Conservation (phyloP, 2,888 invertebrate genomes). For the Protodeltote pygarga region DNA sequence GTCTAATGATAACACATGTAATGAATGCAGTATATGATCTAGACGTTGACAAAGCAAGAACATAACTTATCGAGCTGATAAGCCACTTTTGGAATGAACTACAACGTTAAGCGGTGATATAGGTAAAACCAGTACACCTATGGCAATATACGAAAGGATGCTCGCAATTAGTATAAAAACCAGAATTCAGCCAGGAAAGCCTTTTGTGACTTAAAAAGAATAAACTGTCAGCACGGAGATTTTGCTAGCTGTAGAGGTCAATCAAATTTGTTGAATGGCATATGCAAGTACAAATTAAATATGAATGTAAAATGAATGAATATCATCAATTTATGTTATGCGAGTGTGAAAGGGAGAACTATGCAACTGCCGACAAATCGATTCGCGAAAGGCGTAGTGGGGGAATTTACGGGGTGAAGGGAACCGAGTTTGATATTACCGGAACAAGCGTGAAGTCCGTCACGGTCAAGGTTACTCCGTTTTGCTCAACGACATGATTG, state of each 20-base stretch:
- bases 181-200: conserved; percentile 16
- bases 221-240: no score
- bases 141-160: conserved; percentile 22
- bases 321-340: background rate
- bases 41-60: background rate
- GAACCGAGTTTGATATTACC: conserved; percentile 56
- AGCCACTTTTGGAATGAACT: conserved; percentile 1
- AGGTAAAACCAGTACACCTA: conserved; percentile 23
- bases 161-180: conserved; percentile 10
- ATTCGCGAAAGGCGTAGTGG: conserved; percentile 61
- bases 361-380: conserved; percentile 57
- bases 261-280: no score
- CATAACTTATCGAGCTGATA: background rate
- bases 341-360: conserved; percentile 13
- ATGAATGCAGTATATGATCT: conserved; percentile 9
- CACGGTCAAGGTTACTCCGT: conserved; percentile 79
- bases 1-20: conserved; percentile 36
- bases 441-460: conserved; percentile 59
- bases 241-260: no score
- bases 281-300: conserved; percentile 3
- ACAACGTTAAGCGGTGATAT: background rate
- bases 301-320: conserved; percentile 1
- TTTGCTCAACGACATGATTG: conserved; percentile 60
- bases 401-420: conserved; percentile 52
- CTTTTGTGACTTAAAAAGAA: conserved; percentile 11